Base-by-base conservation (phyloP, 37 sponge, comb jelly and placozoan species). In the Ephydatia muelleri region DNA sequence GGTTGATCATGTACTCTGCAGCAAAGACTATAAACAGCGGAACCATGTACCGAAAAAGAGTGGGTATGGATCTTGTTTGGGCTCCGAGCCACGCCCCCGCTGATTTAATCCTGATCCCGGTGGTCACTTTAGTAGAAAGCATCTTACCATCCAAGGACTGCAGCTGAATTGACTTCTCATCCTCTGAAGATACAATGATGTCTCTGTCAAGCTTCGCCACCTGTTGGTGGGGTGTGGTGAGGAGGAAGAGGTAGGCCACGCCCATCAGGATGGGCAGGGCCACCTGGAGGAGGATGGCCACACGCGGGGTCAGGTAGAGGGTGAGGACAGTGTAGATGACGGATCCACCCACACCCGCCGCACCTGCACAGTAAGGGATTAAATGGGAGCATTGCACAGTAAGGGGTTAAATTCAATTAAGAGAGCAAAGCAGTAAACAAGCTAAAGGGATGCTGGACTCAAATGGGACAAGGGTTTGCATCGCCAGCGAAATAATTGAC, bases 1-100 rank as follows among this genome's bases (percentile, higher is more conserved):
- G 98, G 77, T 95, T 97, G 75, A 95, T 97, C 78, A 91, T 80
- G 76, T 97, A 97, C 83, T 97, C 98, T 37, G 88, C 88, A 0
- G 76, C 49, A 70, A 95, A 97, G 37, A 97, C 98, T 48, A 87
- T 22, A 77, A 95, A 95, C 66, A 97, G 80, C 2, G 95, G 93
- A 13, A 90, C 33, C 98, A 97, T 95, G 88, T 93, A 97, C 81
- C 76, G 68, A 33, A 27, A 91, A 57, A 82, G 79, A 23, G 33
- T 79, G 38, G 86, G 83, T 66, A 85, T 77, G 37, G 85, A 90
- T 79, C 73, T 80, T 12, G 80, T 47, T 25, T 86, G 87, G 35
- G 11, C n/a, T 23, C 67, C n/a, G 25, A 37, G 32, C 76, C 77
- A 47, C 25, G n/a, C n/a, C n/a, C n/a, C n/a, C n/a, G n/a, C n/a